These are phyloP conservation scores for Ichneumoninae sp. DNA, from an alignment of 2,888 invertebrate genomes.

Conservation along the genomic window DNA sequence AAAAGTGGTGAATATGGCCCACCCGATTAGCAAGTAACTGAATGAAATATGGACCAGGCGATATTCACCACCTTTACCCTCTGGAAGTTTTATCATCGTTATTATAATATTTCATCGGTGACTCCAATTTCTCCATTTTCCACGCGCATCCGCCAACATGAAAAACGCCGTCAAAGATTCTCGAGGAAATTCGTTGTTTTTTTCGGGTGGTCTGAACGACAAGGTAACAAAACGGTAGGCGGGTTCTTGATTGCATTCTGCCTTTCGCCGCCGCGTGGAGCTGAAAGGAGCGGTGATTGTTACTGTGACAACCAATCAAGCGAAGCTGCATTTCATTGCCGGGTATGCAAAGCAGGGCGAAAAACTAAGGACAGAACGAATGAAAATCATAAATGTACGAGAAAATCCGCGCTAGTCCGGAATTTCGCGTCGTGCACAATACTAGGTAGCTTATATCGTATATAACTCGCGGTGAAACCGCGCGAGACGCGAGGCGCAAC, in stretches of 20 bases:
- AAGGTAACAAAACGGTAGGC: conserved; percentile 24
- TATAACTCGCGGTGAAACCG: conserved; percentile 37
- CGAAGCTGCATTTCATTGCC: conserved; percentile 21
- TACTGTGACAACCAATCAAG: conserved; percentile 58
- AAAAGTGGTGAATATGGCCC: too few relatives aligned
- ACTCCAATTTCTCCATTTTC: too few relatives aligned
- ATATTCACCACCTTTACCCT: too few relatives aligned
- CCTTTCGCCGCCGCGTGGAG: neutral
- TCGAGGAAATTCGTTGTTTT: conserved; percentile 10
- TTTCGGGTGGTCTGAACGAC: neutral
- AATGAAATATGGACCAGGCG: too few relatives aligned
- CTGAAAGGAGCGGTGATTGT: conserved; percentile 20
- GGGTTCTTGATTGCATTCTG: conserved; percentile 48
- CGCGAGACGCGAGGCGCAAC: conserved; percentile 37
- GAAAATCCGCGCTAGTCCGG: conserved; percentile 39
- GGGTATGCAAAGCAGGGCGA: neutral
- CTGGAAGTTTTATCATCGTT: too few relatives aligned
- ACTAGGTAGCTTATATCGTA: conserved; percentile 6
- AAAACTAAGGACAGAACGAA: conserved; percentile 21
- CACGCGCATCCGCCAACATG: neutral
- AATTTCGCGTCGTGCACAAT: conserved; percentile 29
- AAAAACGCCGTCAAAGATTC: conserved; percentile 2
- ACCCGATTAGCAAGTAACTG: too few relatives aligned
- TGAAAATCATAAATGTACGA: conserved; percentile 49
- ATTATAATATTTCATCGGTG: too few relatives aligned